Evolutionary conservation across 2,888 invertebrate genomes (phyloP), one percentile per base, ranked within the genome.

Genomic region (Aromia moschata): DNA sequence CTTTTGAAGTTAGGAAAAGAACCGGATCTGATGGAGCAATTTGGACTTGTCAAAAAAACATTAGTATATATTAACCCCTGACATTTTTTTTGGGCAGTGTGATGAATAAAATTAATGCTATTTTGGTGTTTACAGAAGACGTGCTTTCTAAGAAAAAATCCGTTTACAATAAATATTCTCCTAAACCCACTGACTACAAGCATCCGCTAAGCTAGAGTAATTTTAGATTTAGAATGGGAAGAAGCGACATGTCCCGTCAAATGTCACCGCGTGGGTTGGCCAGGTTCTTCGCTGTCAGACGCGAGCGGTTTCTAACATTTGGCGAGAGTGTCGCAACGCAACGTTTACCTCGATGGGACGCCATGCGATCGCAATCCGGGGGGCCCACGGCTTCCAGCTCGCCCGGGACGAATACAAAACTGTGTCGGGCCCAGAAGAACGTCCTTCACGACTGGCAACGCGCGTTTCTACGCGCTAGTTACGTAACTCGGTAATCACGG

Each of bases 361-460:
- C 53, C 64, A 51, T 56, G 41, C 46, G 36, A 14, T 56, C 51
- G 56, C 53, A 61, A 51, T 56, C 37, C 46, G 36, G n/a, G 37
- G 17, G 14, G 54, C 33, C n/a, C 17, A 36, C 31, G 47, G 31
- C 43, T 33, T 31, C n/a, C n/a, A n/a, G n/a, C n/a, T 17, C 14
- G 49, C 33, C 36, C 37, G 49, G 37, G 49, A 49, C 46, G 51
- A 47, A 60, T 60, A 54, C 59, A 56, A 59, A 71, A 65, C 66
- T 65, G 56, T 65, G 69, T 58, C 62, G 65, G n/a, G n/a, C n/a
- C n/a, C 53, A 45, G 71, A 74, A 72, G 74, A 72, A 68, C 69
- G 74, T 66, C 76, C 76, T 75, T 76, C 74, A 68, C 72, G 71
- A 67, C 72, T 71, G 73, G 71, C 71, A 72, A 61, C 60, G 58